These are phyloP conservation scores for Hymenopus coronatus DNA, from an alignment of 2,888 invertebrate species.

Conservation along the genomic window DNA sequence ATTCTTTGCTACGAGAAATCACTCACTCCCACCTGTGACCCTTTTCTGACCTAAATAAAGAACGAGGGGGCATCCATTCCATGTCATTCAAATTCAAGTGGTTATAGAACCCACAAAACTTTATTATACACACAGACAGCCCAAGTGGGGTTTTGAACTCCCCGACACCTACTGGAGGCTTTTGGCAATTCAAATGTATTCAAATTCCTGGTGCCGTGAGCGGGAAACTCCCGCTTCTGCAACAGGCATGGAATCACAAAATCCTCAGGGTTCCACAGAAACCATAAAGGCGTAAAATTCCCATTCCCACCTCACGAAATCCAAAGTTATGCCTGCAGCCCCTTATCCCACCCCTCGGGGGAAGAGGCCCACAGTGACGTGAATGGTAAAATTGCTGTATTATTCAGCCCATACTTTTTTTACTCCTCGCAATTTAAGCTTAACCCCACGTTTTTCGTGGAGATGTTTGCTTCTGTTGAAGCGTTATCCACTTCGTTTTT, in stretches of 20 bases:
- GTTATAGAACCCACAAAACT: neutral
- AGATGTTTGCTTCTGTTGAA: neutral
- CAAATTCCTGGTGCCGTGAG: slow-evolving; percentile 21
- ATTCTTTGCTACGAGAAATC: neutral
- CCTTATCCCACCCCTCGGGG: neutral
- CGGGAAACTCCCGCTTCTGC: slow-evolving; percentile 16
- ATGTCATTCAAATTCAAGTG: slow-evolving; percentile 2
- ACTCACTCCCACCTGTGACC: neutral
- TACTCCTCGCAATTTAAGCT: neutral
- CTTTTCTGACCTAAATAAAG: neutral
- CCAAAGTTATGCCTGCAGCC: neutral
- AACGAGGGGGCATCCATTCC: neutral
- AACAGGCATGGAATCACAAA: slow-evolving; percentile 22
- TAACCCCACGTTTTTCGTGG: neutral
- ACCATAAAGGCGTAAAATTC: slow-evolving; percentile 21
- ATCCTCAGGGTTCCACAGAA: slow-evolving; percentile 18
- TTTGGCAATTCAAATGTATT: slow-evolving; percentile 25
- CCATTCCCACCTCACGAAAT: slow-evolving; percentile 3
- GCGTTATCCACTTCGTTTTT: neutral
- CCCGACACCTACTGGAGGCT: slow-evolving; percentile 6
- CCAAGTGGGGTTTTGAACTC: neutral
- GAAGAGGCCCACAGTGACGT: neutral
- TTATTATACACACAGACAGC: neutral
- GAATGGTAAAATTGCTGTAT: neutral
- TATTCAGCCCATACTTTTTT: neutral